Percentiles rank a stretch among this genome's conserved stretches.
Conservation (phyloP, 1,140 invertebrate species). For the Drosophila pruinosa region DNA sequence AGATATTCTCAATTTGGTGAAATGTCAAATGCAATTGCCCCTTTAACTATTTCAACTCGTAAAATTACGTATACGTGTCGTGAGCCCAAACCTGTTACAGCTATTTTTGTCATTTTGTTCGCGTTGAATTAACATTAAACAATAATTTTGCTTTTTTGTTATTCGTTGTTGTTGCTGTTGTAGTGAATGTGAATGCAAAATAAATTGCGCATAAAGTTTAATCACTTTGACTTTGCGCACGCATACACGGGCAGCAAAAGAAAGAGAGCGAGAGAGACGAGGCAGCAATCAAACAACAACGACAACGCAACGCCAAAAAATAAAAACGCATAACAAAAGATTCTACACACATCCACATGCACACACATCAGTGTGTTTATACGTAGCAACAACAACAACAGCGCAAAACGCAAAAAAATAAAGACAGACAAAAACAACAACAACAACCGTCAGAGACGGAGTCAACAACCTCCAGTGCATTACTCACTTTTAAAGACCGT, state of each 20-base stretch:
- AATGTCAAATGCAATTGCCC: conserved; percentile 32
- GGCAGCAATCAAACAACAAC: conserved; percentile 47
- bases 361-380: conserved; percentile 22
- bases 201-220: conserved; percentile 82
- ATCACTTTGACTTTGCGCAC: conserved; percentile 78
- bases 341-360: conserved; percentile 48
- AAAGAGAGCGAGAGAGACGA: neutral
- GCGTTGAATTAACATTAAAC: conserved; percentile 60
- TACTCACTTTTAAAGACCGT: conserved; percentile 82
- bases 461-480: conserved; percentile 81
- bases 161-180: conserved; percentile 31
- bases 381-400: conserved; percentile 34
- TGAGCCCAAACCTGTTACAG: conserved; percentile 50
- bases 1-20: neutral
- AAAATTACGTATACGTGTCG: conserved; percentile 46
- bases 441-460: conserved; percentile 32
- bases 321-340: conserved; percentile 75
- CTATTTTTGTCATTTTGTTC: conserved; percentile 28
- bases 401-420: conserved; percentile 59
- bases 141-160: conserved; percentile 42
- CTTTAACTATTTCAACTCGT: conserved; percentile 22
- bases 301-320: conserved; percentile 70
- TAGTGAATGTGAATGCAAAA: conserved; percentile 67
- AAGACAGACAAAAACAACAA: conserved; percentile 31
- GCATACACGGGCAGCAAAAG: conserved; percentile 30